Evolutionary conservation across 2,113 vertebrate genomes (phyloP).

Genomic region (Pipa parva): DNA sequence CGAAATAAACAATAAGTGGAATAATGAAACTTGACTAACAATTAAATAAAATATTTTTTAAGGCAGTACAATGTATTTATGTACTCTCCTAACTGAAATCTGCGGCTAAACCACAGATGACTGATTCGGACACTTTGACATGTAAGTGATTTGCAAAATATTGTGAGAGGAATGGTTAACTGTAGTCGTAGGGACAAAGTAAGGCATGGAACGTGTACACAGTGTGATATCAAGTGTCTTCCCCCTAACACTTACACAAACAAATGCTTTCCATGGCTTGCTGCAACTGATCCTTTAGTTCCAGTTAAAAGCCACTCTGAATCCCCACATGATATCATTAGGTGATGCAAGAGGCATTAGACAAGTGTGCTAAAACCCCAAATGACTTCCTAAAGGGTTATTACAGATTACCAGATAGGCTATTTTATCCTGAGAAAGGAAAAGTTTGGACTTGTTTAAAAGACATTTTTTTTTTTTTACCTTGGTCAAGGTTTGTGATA

Average conservation of each 20-base stretch:
- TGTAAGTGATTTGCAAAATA: slow-evolving; percentile 37
- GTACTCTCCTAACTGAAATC: slow-evolving; percentile 18
- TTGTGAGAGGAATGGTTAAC: slow-evolving; percentile 18
- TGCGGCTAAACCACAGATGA: slow-evolving; percentile 5
- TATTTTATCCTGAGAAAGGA: background rate
- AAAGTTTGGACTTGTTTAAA: background rate
- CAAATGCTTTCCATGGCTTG: slow-evolving; percentile 20
- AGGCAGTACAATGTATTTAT: background rate
- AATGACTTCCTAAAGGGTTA: background rate
- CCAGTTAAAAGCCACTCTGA: background rate
- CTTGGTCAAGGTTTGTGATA: too few species aligned
- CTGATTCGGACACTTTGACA: slow-evolving; percentile 13
- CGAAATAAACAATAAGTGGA: too few species aligned
- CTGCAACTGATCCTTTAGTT: background rate
- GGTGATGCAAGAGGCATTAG: background rate
- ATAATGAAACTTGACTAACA: too few species aligned
- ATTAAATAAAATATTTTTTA: too few species aligned
- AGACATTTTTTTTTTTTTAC: background rate
- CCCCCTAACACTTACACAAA: slow-evolving; percentile 28
- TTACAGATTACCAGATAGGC: background rate
- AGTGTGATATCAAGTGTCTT: slow-evolving; percentile 21
- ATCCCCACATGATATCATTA: background rate
- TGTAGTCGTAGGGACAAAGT: background rate
- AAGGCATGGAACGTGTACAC: slow-evolving; percentile 14
- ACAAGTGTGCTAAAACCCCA: background rate